phyloP scores from a whole-genome alignment of 1,140 invertebrate species.

The Scaptomyza montana region DNA sequence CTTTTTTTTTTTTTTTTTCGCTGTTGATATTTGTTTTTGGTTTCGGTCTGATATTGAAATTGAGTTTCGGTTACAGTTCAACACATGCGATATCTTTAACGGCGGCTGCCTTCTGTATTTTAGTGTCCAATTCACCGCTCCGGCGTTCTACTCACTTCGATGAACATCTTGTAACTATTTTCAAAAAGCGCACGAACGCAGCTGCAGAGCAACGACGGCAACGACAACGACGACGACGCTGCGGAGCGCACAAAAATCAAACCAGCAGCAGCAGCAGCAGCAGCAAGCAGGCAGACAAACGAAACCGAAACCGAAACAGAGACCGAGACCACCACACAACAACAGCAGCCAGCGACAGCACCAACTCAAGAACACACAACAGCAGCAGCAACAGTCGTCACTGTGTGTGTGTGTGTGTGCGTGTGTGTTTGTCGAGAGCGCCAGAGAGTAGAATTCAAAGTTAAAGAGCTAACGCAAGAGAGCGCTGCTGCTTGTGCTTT shows the following conservation, averaged over 20 bases:
- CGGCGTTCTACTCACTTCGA: conserved; percentile 83
- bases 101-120: conserved; percentile 48
- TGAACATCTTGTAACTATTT: conserved; percentile 84
- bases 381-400: conserved; percentile 30
- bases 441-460: conserved; percentile 42
- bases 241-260: conserved; percentile 64
- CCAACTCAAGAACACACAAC: conserved; percentile 41
- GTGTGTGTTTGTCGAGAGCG: conserved; percentile 18
- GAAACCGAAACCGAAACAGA: conserved; percentile 60
- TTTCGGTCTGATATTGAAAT: conserved; percentile 38
- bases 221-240: conserved; percentile 49
- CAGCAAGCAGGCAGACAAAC: conserved; percentile 48
- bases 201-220: conserved; percentile 73
- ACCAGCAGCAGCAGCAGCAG: conserved; percentile 50
- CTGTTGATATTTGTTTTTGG: conserved; percentile 37
- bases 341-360: conserved; percentile 34
- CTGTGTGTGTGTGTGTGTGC: not conserved
- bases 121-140: conserved; percentile 68
- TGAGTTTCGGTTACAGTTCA: conserved; percentile 48
- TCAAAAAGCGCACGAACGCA: conserved; percentile 82
- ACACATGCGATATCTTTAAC: conserved; percentile 54
- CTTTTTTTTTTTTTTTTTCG: conserved; percentile 18
- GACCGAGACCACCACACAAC: conserved; percentile 52
- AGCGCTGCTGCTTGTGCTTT: conserved; percentile 46
- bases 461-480: conserved; percentile 45